Base-by-base conservation (phyloP, 2,888 invertebrate species). In the Bellardia pandia region DNA sequence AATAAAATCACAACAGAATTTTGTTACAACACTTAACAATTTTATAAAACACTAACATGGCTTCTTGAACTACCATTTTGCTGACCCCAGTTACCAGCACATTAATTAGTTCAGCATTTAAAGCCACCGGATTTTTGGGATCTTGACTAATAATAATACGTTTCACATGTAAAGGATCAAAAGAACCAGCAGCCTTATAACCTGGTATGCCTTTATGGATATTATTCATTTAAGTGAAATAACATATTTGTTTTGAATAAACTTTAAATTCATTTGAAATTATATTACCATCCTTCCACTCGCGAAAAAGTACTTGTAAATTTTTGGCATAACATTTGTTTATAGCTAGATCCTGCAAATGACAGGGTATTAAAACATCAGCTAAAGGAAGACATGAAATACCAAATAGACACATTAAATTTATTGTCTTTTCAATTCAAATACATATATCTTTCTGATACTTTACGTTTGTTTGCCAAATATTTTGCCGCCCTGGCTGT, bases 111-210 rank as follows among this genome's bases (percentile, higher is more conserved):
- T 86, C 75, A 23, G 74, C 40, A 79, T 79, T 69, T 5, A 86
- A 4, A 7, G 83, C 48, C 5, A 86, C 11, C 0, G 71, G 23
- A 94, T 58, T 75, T 0, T 30, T 64, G 13, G 45, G 30, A 62
- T 79, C 37, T 60, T 86, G 83, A 3, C 6, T 3, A 16, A 86
- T 68, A 0, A 14, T 8, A 33, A 86, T 14, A 2, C 83, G 71
- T 30, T 71, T 86, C 0, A 86, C 42, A 53, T 77, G 23, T 33
- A 86, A 14, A 1, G 96, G 96, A 92, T 96, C 96, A 89, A 96
- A 92, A 37, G 95, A 94, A 30, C 94, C 93, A 89, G 96, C 91
- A 45, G 94, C 94, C 84, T 89, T 89, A 1, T 90, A 60, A 3
- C 90, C 91, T 37, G 90, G 90, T 56, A 90, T 89, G 9, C 90